These are phyloP conservation scores for Merops nubicus DNA, from an alignment of 2,113 vertebrate genomes.

Conservation along the genomic window DNA sequence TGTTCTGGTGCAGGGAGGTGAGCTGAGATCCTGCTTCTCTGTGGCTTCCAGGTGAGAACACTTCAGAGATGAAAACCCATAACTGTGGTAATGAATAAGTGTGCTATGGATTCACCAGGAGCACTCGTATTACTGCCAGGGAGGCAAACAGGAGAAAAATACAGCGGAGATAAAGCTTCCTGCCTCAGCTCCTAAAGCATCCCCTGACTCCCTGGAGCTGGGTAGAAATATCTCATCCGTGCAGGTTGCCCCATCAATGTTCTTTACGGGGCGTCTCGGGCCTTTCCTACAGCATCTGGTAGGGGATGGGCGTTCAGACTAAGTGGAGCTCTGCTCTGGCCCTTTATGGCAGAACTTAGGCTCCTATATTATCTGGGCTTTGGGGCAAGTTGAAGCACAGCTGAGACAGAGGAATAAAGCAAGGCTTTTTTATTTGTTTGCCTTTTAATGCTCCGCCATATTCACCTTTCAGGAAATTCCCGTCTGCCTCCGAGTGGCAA, in stretches of 20 bases:
- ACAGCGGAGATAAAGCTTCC: not conserved
- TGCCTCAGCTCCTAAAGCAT: not conserved
- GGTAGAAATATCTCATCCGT: not conserved
- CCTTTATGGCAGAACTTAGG: not conserved
- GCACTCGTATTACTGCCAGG: not conserved
- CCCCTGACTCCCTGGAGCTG: not conserved
- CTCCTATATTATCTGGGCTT: not conserved
- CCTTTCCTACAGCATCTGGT: not conserved
- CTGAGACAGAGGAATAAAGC: slow-evolving; percentile 1
- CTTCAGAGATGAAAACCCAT: accelerated
- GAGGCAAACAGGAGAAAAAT: not conserved
- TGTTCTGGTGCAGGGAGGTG: not conserved
- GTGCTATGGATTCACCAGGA: not conserved
- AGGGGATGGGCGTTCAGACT: not conserved
- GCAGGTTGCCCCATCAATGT: not conserved
- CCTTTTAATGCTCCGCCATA: slow-evolving; percentile 44
- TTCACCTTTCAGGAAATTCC: slow-evolving; percentile 68
- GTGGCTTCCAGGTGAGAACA: accelerated
- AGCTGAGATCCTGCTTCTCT: not conserved
- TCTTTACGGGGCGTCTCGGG: not conserved
- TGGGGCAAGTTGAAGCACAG: not conserved
- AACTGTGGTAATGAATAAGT: accelerated
- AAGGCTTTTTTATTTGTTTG: slow-evolving; percentile 39
- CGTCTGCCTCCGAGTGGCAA: not conserved
- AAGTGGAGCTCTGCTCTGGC: not conserved